These are phyloP conservation scores for Hormaphis cornu DNA, from an alignment of 1,140 invertebrate genomes.

Conservation along the genomic window DNA sequence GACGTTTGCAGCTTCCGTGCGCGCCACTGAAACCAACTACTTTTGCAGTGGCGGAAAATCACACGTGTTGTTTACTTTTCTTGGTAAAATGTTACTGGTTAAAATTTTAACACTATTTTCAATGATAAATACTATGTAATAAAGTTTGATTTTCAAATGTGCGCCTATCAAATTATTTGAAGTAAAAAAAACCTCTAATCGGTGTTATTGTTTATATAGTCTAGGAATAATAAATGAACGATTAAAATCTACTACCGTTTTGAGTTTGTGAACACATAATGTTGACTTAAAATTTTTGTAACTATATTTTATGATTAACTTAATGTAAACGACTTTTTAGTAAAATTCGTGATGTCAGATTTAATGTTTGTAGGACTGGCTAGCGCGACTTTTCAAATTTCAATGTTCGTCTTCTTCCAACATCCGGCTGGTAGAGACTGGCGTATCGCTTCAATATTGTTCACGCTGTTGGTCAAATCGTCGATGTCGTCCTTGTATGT, in stretches of 20 bases:
- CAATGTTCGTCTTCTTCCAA: conserved; percentile 49
- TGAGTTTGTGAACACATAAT: conserved; percentile 12
- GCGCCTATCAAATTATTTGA: no score
- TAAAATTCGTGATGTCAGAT: background rate
- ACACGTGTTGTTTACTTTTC: no score
- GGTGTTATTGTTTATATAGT: no score
- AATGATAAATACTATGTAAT: no score
- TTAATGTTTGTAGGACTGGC: background rate
- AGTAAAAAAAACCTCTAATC: no score
- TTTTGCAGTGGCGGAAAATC: background rate
- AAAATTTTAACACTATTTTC: no score
- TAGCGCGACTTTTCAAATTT: conserved; percentile 3
- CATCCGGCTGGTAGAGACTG: conserved; percentile 73
- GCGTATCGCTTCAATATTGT: conserved; percentile 76
- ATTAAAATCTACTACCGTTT: conserved; percentile 1
- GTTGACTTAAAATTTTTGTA: background rate
- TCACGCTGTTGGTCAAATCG: conserved; percentile 64
- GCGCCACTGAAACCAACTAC: background rate
- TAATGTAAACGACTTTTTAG: conserved; percentile 8
- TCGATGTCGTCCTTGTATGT: conserved; percentile 72
- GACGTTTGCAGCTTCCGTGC: no score
- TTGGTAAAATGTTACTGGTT: no score
- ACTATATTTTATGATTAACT: background rate
- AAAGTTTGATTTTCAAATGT: no score
- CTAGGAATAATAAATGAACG: no score